These are phyloP conservation scores for Tipula helvola DNA, from an alignment of 2,888 invertebrate species.

Conservation along the genomic window DNA sequence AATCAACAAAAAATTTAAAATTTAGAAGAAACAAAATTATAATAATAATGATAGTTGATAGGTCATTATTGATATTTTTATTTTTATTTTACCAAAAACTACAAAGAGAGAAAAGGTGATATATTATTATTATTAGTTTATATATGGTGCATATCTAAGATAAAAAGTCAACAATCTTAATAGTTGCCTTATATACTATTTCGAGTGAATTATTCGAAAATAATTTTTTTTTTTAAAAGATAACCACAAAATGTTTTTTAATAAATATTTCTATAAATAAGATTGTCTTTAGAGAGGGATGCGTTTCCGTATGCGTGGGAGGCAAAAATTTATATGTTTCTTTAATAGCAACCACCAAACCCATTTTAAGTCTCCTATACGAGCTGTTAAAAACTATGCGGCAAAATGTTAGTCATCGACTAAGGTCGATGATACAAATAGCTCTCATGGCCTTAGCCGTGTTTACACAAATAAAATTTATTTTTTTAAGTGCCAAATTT, in stretches of 20 bases:
- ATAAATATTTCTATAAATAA: neutral
- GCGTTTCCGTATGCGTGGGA: neutral
- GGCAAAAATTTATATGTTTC: neutral
- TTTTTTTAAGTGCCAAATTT: too few species aligned
- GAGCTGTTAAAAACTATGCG: too few species aligned
- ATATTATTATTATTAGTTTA: neutral
- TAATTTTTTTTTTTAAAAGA: neutral
- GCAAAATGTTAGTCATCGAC: too few species aligned
- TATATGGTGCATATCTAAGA: neutral
- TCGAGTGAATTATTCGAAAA: neutral
- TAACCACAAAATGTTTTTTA: neutral
- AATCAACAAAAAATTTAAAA: neutral
- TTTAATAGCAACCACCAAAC: neutral
- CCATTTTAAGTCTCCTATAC: neutral
- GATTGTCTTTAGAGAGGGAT: neutral
- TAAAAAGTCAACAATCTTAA: neutral
- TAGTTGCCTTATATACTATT: neutral
- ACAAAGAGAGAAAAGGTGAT: neutral
- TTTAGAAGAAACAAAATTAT: neutral
- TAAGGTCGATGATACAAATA: too few species aligned
- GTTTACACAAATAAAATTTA: too few species aligned
- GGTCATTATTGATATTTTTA: neutral
- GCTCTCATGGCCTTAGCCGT: too few species aligned
- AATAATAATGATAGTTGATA: neutral
- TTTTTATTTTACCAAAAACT: neutral